Base-by-base conservation (phyloP, 2,888 invertebrate genomes). In the Acronicta leporina region DNA sequence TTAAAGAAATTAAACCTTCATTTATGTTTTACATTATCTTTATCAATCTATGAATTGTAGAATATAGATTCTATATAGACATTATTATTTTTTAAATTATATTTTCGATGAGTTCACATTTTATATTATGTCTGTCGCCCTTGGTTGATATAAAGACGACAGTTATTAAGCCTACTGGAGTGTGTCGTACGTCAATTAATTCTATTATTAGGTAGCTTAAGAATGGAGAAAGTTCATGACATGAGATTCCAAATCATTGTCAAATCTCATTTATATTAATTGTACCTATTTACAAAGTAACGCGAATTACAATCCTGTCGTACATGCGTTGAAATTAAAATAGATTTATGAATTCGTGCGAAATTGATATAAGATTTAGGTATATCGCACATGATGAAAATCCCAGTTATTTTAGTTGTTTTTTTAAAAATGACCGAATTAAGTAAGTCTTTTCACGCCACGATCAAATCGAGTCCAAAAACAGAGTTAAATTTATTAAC, bases 161-260 rank as follows among this genome's bases (percentile, higher is more conserved):
- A 27, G 11, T 20, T 42, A 43, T 48, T 51, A 44, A 59, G 47
- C 49, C 45, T 5, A 13, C 16, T 44, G 38, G 47, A 14, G 44
- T 64, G 38, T 35, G n/a, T 47, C 16, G 51, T 13, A 62, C 27
- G 66, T 68, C 66, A 66, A 66, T 68, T 66, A 68, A 7, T 63
- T 63, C 47, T 33, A 14, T 7, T 42, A 41, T 38, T 52, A n/a
- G n/a, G n/a, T n/a, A 68, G 33, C 1, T 0, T 63, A 68, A 16
- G 25, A 14, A 40, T 16, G 38, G n/a, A 5, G 11, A 42, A 47
- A 44, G 42, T 54, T 54, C 25, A 15, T 50, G 6, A 35, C 11
- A 13, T 35, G 38, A n/a, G 38, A 38, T 38, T n/a, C 38, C 6
- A 5, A n/a, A 38, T n/a, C 6, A n/a, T 13, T n/a, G n/a, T 5